phyloP scores from a whole-genome alignment of 2,113 vertebrate genomes.

The Felis chaus region DNA sequence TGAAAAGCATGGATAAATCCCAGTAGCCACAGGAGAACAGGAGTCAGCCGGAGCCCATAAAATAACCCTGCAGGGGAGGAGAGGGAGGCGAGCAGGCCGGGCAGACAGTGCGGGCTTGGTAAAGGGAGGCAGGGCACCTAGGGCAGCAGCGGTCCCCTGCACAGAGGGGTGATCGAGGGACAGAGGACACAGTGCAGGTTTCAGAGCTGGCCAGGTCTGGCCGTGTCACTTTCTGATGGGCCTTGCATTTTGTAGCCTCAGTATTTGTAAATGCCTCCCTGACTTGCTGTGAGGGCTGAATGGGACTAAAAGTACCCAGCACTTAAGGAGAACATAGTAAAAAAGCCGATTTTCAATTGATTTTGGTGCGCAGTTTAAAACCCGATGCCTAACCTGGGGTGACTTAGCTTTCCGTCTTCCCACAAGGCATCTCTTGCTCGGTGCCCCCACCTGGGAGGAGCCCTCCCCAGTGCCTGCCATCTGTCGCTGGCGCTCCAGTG shows the following conservation, averaged over 20 bases:
- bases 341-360: neutral
- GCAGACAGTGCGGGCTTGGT: neutral
- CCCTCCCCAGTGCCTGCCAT: conserved; percentile 40
- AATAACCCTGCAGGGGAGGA: neutral
- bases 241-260: neutral
- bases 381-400: conserved; percentile 41
- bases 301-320: neutral
- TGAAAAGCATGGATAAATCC: neutral
- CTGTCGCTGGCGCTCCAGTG: conserved; percentile 28
- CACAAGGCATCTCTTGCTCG: neutral
- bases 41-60: neutral
- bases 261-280: neutral
- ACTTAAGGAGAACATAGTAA: neutral
- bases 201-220: neutral
- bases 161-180: neutral
- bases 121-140: neutral
- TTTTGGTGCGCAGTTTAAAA: neutral
- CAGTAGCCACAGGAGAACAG: neutral
- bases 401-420: conserved; percentile 59
- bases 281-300: neutral
- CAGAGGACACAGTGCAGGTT: neutral
- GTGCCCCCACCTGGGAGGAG: neutral
- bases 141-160: no score
- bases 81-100: neutral
- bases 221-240: neutral